Evolutionary conservation across 2,113 vertebrate species (phyloP).

Genomic region (Muntiacus reevesi): DNA sequence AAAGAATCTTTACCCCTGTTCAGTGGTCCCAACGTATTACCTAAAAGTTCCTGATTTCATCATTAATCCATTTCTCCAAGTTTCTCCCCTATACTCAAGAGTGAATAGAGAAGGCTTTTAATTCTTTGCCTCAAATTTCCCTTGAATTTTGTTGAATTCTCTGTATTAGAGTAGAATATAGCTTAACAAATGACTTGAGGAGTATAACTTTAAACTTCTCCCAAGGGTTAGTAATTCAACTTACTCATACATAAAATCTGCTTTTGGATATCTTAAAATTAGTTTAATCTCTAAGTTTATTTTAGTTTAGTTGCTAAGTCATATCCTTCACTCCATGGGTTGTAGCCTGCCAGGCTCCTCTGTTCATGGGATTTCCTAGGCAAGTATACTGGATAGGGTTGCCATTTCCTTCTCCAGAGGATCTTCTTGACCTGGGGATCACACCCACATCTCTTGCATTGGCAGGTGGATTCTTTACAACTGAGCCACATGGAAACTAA

Average conservation of each 20-base stretch:
- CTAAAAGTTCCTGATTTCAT: background rate
- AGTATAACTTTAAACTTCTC: background rate
- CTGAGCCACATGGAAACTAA: background rate
- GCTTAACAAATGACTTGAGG: background rate
- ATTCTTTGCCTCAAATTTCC: background rate
- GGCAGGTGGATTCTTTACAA: background rate
- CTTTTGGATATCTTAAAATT: background rate
- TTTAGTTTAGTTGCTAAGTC: background rate
- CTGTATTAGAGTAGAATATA: background rate
- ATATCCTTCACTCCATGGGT: background rate
- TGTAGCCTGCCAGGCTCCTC: background rate
- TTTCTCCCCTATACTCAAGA: background rate
- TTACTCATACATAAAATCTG: background rate
- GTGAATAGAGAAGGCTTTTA: background rate
- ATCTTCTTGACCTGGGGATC: background rate
- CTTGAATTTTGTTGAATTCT: background rate
- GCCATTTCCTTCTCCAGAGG: background rate
- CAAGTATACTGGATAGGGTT: background rate
- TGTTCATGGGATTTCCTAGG: background rate
- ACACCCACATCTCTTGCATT: background rate
- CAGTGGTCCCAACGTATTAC: background rate
- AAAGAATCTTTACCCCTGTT: background rate
- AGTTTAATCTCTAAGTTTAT: background rate
- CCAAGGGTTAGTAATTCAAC: background rate
- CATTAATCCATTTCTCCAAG: background rate